Evolutionary conservation across 2,113 vertebrate species (phyloP).

Genomic region (Australoheros scitulus): DNA sequence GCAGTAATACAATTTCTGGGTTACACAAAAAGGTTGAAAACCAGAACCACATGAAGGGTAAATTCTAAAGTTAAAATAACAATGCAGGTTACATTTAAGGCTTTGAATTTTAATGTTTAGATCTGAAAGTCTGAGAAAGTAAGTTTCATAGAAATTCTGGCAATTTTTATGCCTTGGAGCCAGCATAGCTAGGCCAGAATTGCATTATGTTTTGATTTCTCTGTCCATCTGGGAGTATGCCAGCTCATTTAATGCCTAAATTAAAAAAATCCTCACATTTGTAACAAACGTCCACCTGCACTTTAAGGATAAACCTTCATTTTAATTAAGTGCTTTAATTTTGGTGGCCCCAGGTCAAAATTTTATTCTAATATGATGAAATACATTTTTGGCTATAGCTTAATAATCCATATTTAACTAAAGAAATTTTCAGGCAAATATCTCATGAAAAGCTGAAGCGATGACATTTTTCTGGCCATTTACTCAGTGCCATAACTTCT

Average conservation of each 20-base stretch:
- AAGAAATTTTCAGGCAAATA: neutral
- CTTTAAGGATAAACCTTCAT: neutral
- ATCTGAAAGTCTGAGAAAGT: neutral
- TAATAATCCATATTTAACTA: neutral
- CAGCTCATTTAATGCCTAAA: neutral
- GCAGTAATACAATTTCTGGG: neutral
- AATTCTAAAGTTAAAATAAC: neutral
- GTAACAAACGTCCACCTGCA: neutral
- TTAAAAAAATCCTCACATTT: neutral
- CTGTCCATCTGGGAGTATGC: neutral
- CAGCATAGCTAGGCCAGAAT: neutral
- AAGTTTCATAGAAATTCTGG: neutral
- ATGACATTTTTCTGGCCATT: neutral
- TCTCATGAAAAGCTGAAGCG: neutral
- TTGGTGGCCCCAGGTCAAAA: neutral
- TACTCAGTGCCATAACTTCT: neutral
- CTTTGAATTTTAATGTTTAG: neutral
- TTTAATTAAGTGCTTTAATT: neutral
- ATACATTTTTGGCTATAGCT: rapidly evolving
- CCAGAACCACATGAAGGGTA: neutral
- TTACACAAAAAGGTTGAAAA: neutral
- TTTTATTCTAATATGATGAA: neutral
- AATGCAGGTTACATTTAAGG: neutral
- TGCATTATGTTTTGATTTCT: neutral
- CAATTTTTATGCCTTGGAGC: neutral